Evolutionary conservation across 2,113 vertebrate species (phyloP).

Genomic region (Scatophagus argus): DNA sequence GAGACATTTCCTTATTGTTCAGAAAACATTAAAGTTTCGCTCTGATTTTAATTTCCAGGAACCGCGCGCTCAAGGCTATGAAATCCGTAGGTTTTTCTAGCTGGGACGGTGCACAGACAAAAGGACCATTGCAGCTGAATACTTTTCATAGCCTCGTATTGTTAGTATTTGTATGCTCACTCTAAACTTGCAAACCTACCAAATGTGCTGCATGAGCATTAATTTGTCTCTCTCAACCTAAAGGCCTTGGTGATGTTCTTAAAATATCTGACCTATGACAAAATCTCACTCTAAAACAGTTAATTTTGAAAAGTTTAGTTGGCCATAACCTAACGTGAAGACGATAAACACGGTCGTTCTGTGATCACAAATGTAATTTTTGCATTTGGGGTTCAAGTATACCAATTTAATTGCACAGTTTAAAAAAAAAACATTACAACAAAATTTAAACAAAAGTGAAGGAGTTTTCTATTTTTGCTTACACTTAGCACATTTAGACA

Average conservation of each 20-base stretch:
- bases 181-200: neutral
- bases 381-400: neutral
- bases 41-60: conserved; percentile 28
- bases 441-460: conserved; percentile 18
- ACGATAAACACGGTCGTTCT: neutral
- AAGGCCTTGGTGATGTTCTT: neutral
- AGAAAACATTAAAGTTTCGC: neutral
- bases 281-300: neutral
- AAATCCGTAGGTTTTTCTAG: neutral
- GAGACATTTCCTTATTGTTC: conserved; percentile 10
- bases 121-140: neutral
- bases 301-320: neutral
- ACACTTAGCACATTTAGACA: conserved; percentile 2
- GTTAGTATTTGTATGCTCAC: neutral
- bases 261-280: neutral
- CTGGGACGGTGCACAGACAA: neutral
- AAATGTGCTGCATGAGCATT: neutral
- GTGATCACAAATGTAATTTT: neutral
- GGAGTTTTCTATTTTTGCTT: neutral
- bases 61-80: conserved; percentile 5
- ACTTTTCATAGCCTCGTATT: neutral
- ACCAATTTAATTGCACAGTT: neutral
- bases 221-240: neutral
- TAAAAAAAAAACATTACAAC: conserved; percentile 31
- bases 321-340: neutral